Base-by-base conservation (phyloP, 1,140 invertebrate genomes). In the Stenopsyche tienmushanensis region DNA sequence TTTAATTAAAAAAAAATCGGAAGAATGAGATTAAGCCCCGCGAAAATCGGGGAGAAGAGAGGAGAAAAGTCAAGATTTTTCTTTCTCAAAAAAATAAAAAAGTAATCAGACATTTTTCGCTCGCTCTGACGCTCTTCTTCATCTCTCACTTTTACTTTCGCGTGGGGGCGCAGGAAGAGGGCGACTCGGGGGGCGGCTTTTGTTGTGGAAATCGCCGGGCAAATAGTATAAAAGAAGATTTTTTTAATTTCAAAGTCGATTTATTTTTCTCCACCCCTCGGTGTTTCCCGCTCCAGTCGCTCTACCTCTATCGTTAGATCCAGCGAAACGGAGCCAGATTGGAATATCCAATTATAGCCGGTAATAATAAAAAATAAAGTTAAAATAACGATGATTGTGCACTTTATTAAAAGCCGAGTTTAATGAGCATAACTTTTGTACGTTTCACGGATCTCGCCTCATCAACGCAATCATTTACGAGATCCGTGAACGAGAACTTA, bases 191-290 rank as follows among this genome's bases (percentile, higher is more conserved):
- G n/a, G 54, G 34, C 15, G 52, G 53, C 39, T 68, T 65, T 68
- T 68, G 62, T 68, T 64, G 42, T 58, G 62, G 42, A 64, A 50
- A 65, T 65, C 44, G 34, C 25, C 41, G 39, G 50, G 63, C 63
- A 65, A 58, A 59, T 67, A 64, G 50, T 60, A 57, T 55, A 60
- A 64, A 65, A 54, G 62, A 62, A 53, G 50, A 54, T 64, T 68
- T 68, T 68, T 68, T 62, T 62, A 62, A 65, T 68, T 68, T 68
- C 55, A 68, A 55, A 64, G 66, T 68, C 62, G 62, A 65, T 68
- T 65, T 65, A 68, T 68, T 68, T 65, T 26, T 55, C 52, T 29
- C 52, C 25, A 13, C 23, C 49, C 29, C 3, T 25, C 47, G n/a
- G n/a, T n/a, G n/a, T n/a, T n/a, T n/a, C n/a, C n/a, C n/a, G n/a